Percentiles rank a stretch among this genome's conserved stretches.
phyloP scores from a whole-genome alignment of 2,888 invertebrate genomes.

The Thalpophila matura region DNA sequence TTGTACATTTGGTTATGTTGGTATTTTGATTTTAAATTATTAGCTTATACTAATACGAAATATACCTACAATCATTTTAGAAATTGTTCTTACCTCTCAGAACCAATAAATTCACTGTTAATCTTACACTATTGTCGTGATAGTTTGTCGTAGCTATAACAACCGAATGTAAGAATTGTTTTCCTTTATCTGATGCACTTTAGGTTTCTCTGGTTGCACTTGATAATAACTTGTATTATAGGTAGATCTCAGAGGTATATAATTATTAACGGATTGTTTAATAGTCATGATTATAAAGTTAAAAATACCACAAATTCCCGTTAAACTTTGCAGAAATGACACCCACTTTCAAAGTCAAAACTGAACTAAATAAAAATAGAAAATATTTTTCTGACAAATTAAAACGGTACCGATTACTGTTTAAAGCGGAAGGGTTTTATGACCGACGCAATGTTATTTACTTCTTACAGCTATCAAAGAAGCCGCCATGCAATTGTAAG shows the following conservation, averaged over 20 bases:
- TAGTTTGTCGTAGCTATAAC: background rate
- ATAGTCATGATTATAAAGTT: too few relatives aligned
- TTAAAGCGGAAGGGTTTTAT: constrained; percentile 55
- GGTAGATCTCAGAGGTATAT: too few relatives aligned
- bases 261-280: background rate
- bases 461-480: constrained; percentile 21
- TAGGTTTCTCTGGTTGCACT: background rate
- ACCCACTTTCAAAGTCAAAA: constrained; percentile 31
- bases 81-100: background rate
- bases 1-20: background rate
- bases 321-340: background rate
- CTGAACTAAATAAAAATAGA: constrained; percentile 50
- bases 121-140: background rate
- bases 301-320: too few relatives aligned
- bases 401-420: constrained; percentile 34
- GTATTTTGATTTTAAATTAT: background rate
- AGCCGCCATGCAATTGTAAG: constrained; percentile 13
- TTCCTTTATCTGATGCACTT: background rate
- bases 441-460: constrained; percentile 33
- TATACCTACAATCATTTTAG: too few relatives aligned
- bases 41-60: too few relatives aligned
- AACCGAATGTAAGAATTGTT: background rate
- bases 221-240: too few relatives aligned
- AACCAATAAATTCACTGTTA: background rate
- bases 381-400: constrained; percentile 15